A percentile compares a stretch with the other conserved stretches of the same genome.
phyloP scores from a whole-genome alignment of 2,113 vertebrate species.

The Gobiocypris rarus region DNA sequence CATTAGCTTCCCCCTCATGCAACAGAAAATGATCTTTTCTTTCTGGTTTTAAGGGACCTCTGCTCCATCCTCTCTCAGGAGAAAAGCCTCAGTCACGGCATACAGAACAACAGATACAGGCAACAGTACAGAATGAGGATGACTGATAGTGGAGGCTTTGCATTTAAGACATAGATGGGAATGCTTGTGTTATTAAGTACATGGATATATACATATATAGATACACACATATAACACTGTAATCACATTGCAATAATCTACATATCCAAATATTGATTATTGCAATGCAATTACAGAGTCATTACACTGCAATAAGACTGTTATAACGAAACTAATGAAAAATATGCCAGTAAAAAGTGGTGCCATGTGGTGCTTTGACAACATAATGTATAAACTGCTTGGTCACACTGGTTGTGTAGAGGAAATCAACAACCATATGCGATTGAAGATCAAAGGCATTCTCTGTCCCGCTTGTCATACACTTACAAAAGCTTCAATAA shows the following conservation, averaged over 20 bases:
- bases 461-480: not conserved
- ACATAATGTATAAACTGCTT: slow-evolving; percentile 13
- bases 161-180: not conserved
- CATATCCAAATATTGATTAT: no score
- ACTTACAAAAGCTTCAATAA: slow-evolving; percentile 26
- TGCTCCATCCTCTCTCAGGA: slow-evolving; percentile 12
- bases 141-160: not conserved
- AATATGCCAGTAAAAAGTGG: not conserved
- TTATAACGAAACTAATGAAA: not conserved
- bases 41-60: slow-evolving; percentile 5
- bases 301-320: no score
- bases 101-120: not conserved
- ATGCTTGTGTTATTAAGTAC: not conserved
- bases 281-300: no score
- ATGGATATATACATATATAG: not conserved
- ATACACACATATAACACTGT: not conserved
- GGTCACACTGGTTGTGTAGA: not conserved
- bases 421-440: slow-evolving; percentile 3
- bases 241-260: no score
- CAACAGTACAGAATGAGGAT: not conserved
- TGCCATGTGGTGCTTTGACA: slow-evolving; percentile 1
- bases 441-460: slow-evolving; percentile 15
- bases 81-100: slow-evolving; percentile 3
- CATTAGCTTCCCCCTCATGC: slow-evolving; percentile 43
- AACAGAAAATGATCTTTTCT: slow-evolving; percentile 51